phyloP scores from a whole-genome alignment of 2,888 invertebrate species.

The Ochropleura leucogaster region DNA sequence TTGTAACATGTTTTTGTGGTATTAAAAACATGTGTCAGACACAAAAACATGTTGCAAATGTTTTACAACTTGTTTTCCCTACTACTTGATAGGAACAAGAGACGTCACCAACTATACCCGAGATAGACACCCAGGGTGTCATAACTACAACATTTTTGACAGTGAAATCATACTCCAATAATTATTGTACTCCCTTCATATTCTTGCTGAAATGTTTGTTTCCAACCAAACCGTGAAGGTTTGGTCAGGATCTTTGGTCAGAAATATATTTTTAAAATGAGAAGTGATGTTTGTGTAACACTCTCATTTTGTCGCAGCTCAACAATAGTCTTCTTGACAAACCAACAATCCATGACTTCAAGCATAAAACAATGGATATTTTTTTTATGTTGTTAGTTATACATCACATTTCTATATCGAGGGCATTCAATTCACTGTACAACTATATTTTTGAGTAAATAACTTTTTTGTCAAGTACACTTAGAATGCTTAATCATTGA shows the following conservation, averaged over 20 bases:
- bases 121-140: conserved; percentile 38
- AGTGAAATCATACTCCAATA: conserved; percentile 47
- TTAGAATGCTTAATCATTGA: conserved; percentile 6
- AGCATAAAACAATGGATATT: not conserved
- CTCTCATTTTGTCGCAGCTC: not conserved
- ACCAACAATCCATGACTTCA: not conserved
- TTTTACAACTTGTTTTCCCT: not conserved
- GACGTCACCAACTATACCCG: conserved; percentile 24
- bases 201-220: conserved; percentile 19
- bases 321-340: not conserved
- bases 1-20: not conserved
- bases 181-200: conserved; percentile 46
- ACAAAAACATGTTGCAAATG: not conserved
- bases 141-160: conserved; percentile 39
- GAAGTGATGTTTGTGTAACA: not conserved
- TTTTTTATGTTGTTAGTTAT: not conserved
- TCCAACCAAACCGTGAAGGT: conserved; percentile 17
- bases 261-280: conserved; percentile 13
- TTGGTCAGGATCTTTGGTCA: conserved; percentile 45
- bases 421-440: conserved; percentile 1
- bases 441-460: conserved; percentile 5
- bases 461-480: conserved; percentile 9
- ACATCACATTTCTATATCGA: not conserved
- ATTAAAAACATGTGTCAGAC: not conserved
- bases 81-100: conserved; percentile 17